Evolutionary conservation across 2,888 invertebrate species (phyloP).

Genomic region (Aricia artaxerxes): DNA sequence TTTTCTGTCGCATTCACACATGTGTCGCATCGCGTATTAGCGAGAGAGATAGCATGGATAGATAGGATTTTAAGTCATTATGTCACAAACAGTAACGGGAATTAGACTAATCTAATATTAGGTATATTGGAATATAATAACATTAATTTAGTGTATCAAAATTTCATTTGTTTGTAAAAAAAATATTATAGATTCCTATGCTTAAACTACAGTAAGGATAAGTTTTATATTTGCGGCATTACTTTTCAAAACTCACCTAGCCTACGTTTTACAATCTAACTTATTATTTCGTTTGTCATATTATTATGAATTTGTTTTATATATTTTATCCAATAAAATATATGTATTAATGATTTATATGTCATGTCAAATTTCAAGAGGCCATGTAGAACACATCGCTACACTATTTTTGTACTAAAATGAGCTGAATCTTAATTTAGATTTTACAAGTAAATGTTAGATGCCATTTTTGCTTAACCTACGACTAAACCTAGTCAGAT

Average conservation of each 20-base stretch:
- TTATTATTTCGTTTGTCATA: not conserved
- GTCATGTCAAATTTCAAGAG: conserved; percentile 4
- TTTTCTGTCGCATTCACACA: too few relatives aligned
- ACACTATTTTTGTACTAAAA: conserved; percentile 24
- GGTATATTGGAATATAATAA: not conserved
- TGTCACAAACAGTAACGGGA: not conserved
- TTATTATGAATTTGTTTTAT: not conserved
- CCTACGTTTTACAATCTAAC: not conserved
- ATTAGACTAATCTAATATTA: not conserved
- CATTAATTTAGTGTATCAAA: not conserved
- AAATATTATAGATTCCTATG: not conserved
- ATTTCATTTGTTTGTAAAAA: not conserved
- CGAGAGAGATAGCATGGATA: too few relatives aligned
- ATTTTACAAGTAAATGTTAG: not conserved
- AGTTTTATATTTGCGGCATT: not conserved
- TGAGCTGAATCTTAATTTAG: conserved; percentile 9
- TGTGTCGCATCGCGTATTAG: too few relatives aligned
- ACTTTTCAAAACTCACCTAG: not conserved
- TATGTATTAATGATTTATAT: not conserved
- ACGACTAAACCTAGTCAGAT: conserved; percentile 4
- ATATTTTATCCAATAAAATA: not conserved
- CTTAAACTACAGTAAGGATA: not conserved
- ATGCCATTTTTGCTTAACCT: conserved; percentile 11
- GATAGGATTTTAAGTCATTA: too few relatives aligned
- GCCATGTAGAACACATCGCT: conserved; percentile 9